Evolutionary conservation across 2,888 invertebrate genomes (phyloP).

Genomic region (Mythimna vitellina): DNA sequence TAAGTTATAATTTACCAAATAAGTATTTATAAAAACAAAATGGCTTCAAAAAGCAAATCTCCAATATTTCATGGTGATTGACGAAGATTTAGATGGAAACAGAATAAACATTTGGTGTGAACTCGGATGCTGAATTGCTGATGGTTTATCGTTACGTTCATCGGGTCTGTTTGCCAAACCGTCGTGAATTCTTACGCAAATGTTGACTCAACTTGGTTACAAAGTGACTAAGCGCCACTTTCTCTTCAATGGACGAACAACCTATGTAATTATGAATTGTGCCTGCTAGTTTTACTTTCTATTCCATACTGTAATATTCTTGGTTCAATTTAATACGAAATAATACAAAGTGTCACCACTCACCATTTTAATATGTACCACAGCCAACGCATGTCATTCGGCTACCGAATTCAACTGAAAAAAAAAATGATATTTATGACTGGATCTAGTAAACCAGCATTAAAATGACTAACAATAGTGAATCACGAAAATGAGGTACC

Average conservation of each 20-base stretch:
- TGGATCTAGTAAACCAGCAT: conserved; percentile 28
- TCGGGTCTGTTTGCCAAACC: conserved; percentile 18
- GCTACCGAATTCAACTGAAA: conserved; percentile 63
- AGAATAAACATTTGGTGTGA: conserved; percentile 40
- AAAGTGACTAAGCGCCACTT: conserved; percentile 62
- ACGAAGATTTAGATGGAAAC: conserved; percentile 31
- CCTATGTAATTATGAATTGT: conserved; percentile 62
- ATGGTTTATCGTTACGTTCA: conserved; percentile 8
- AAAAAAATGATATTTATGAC: conserved; percentile 36
- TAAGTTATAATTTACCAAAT: conserved; percentile 22
- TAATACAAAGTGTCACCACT: conserved; percentile 61
- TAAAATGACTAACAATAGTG: conserved; percentile 72
- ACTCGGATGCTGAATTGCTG: conserved; percentile 21
- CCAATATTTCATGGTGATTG: conserved; percentile 17
- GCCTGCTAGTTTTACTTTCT: conserved; percentile 68
- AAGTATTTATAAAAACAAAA: conserved; percentile 9
- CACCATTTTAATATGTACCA: conserved; percentile 71
- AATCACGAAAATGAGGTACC: conserved; percentile 73
- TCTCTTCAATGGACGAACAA: conserved; percentile 63
- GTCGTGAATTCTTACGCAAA: conserved; percentile 24
- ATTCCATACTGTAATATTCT: conserved; percentile 28
- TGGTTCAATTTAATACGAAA: conserved; percentile 19
- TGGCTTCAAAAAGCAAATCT: conserved; percentile 26
- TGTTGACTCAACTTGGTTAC: conserved; percentile 54
- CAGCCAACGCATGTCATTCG: conserved; percentile 69